Percentiles rank a stretch among this genome's conserved stretches.
phyloP scores from a whole-genome alignment of 2,888 invertebrate species.

The Psococerastis gibbosa region DNA sequence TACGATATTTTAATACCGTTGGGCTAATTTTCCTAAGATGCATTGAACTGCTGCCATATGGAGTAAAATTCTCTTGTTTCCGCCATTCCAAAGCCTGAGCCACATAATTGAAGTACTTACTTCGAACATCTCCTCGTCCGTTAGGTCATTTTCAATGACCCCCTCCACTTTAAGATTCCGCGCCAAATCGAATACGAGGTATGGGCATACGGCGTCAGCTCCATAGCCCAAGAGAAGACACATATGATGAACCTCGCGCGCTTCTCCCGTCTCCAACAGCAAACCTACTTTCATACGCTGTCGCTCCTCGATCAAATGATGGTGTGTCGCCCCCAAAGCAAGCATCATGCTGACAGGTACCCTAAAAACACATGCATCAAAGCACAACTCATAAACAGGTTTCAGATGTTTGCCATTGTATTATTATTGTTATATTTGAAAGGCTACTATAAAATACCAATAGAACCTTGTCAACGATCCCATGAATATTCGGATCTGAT shows the following conservation, averaged over 20 bases:
- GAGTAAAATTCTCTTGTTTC: no score
- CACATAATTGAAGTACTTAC: constrained; percentile 26
- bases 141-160: constrained; percentile 52
- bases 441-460: no score
- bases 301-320: constrained; percentile 83
- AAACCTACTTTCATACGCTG: constrained; percentile 93
- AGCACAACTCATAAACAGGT: constrained; percentile 3
- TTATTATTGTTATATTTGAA: constrained; percentile 1
- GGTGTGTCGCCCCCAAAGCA: constrained; percentile 85
- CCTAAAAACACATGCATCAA: constrained; percentile 22
- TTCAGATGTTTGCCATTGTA: not conserved
- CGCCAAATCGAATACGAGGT: constrained; percentile 87
- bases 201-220: constrained; percentile 95
- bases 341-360: constrained; percentile 66
- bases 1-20: constrained; percentile 12
- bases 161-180: constrained; percentile 69
- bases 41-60: constrained; percentile 1
- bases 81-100: no score
- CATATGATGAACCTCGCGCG: constrained; percentile 79
- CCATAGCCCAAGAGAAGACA: constrained; percentile 92
- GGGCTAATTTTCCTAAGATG: constrained; percentile 3
- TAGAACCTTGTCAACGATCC: no score
- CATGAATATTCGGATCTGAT: no score
- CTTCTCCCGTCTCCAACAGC: constrained; percentile 90
- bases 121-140: constrained; percentile 62